phyloP scores from a whole-genome alignment of 2,888 invertebrate species.

The Xylota segnis region DNA sequence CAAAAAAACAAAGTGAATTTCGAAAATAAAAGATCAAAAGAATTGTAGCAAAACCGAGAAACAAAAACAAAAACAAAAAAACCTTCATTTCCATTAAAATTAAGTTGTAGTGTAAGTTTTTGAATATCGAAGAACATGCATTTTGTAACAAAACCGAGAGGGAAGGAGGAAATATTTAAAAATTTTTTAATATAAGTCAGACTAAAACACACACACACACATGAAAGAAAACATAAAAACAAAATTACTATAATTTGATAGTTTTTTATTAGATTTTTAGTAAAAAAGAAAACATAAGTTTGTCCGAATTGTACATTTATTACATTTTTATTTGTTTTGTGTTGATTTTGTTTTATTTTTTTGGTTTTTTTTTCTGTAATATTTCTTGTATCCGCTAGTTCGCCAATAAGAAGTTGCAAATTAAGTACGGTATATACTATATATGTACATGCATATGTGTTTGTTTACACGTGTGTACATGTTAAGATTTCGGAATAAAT shows the following conservation, averaged over 20 bases:
- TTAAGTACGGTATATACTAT: conserved; percentile 47
- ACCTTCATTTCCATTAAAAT: conserved; percentile 65
- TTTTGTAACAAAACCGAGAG: conserved; percentile 47
- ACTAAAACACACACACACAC: conserved; percentile 24
- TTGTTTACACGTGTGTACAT: conserved; percentile 59
- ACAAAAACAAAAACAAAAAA: conserved; percentile 19
- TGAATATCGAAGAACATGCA: conserved; percentile 47
- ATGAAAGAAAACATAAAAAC: neutral
- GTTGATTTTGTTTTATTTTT: neutral
- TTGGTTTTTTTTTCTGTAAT: conserved; percentile 25
- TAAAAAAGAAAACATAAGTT: conserved; percentile 9
- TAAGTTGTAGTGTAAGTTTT: conserved; percentile 73
- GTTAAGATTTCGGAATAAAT: conserved; percentile 76
- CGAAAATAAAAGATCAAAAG: conserved; percentile 40
- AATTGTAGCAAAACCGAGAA: conserved; percentile 47
- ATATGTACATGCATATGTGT: conserved; percentile 20
- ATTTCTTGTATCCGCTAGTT: conserved; percentile 58
- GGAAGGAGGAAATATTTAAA: conserved; percentile 12
- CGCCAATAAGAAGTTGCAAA: conserved; percentile 62
- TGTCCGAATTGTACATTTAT: conserved; percentile 39
- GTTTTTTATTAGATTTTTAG: conserved; percentile 1
- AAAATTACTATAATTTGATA: conserved; percentile 4
- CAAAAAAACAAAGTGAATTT: conserved; percentile 22
- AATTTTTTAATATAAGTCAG: conserved; percentile 34
- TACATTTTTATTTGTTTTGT: no score